These are phyloP conservation scores for Phenganax marumi DNA, from an alignment of 92 coral and sea anemone genomes.

Conservation along the genomic window DNA sequence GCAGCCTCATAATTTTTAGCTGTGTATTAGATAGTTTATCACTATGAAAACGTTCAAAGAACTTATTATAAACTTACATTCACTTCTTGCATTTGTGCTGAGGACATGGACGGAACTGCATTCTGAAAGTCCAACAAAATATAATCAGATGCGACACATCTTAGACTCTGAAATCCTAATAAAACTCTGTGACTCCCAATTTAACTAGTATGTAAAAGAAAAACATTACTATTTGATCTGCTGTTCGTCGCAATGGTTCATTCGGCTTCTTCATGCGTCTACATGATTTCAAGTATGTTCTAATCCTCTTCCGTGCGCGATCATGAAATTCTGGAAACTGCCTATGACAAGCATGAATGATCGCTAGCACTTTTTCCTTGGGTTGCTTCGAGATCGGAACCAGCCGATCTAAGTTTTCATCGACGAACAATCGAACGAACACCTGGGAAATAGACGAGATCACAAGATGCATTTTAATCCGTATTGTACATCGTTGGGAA, in stretches of 20 bases:
- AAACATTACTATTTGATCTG: conserved; percentile 87
- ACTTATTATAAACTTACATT: conserved; percentile 89
- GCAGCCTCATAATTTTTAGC: no score
- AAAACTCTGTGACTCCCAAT: not conserved
- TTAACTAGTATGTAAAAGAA: not conserved
- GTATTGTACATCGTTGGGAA: not conserved
- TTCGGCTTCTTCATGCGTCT: conserved; percentile 87
- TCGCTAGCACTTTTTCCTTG: conserved; percentile 92
- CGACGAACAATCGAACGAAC: conserved; percentile 95
- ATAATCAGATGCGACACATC: not conserved
- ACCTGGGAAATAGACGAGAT: conserved; percentile 55
- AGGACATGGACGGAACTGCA: conserved; percentile 91
- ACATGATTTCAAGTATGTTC: conserved; percentile 94
- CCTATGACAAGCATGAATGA: conserved; percentile 94
- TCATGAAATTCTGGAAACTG: conserved; percentile 99
- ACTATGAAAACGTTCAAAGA: no score
- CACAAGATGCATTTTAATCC: not conserved
- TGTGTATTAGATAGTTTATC: no score
- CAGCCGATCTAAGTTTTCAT: conserved; percentile 95
- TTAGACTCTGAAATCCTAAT: not conserved
- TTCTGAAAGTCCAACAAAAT: conserved; percentile 55
- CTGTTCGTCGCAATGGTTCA: conserved; percentile 92
- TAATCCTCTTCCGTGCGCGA: conserved; percentile 92
- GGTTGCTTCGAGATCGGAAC: conserved; percentile 99
- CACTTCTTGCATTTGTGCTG: conserved; percentile 98